Evolutionary conservation across 37 sponge, comb jelly and placozoan genomes (phyloP), one percentile per base, ranked within the genome.

Genomic region (Diacarnus erythraeanus): DNA sequence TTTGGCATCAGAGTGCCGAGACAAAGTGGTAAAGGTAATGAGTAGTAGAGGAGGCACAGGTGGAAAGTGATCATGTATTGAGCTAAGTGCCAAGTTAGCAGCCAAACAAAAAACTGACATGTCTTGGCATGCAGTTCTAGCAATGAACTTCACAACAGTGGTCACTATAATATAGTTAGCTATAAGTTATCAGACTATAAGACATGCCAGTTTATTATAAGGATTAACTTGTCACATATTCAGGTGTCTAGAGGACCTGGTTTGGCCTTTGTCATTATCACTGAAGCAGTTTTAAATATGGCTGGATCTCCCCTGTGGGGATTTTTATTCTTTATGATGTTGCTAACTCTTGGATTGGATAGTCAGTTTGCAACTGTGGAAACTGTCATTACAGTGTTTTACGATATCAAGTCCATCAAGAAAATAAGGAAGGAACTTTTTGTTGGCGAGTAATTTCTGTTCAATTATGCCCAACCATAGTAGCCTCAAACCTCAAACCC

Each of bases 261-360:
- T 18, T 64, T 98, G 77, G 92, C 94, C 38, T 98, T 98, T 75
- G 63, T 96, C 43, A 89, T 92, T 5, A 83, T 98, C 54, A 80
- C 93, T 9, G 86, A 94, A 72, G 99, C 94, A 22, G 64, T 98
- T 25, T 38, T 79, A 6, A 72, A 67, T 44, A 87, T 95, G 80
- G 92, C 90, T 38, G 88, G 70, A 10, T 66, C 93, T 63, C 94
- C 87, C 38, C 60, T 98, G n/a, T 98, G 99, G 99, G 84, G 94
- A 0, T 59, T 96, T 34, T 86, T 98, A 33, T 98, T 98, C 93
- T 98, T 96, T 54, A 20, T 91, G 57, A 98, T 98, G 99, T 75
- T 98, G 30, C 54, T 98, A 20, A 61, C 82, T 5, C 89, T 98
- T 60, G 99, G 95, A 0, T 74, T 98, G 74, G 96, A 91, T 72